These are phyloP conservation scores for Poeciliopsis presidionis DNA, from an alignment of 2,797 vertebrate species.

Conservation along the genomic window DNA sequence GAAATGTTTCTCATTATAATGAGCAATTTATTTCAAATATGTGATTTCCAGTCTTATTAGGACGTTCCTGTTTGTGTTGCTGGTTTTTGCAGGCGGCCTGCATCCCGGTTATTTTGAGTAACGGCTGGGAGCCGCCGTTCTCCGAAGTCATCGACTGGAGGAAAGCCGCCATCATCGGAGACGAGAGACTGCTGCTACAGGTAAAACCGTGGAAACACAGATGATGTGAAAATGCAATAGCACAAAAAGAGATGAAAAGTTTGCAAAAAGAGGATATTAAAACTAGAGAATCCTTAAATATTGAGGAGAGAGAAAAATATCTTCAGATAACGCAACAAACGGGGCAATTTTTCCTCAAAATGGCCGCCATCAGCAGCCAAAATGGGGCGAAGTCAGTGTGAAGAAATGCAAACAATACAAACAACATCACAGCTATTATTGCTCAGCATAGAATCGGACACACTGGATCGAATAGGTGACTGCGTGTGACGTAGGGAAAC, in stretches of 20 bases:
- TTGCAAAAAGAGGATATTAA: neutral
- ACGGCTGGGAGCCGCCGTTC: conserved; percentile 86
- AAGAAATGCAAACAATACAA: conserved; percentile 25
- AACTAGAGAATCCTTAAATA: neutral
- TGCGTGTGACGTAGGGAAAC: too few relatives aligned
- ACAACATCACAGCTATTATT: conserved; percentile 18
- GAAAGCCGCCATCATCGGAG: conserved; percentile 82
- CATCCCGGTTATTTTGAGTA: conserved; percentile 84
- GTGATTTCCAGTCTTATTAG: conserved; percentile 4
- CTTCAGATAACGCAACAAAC: neutral
- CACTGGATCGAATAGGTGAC: too few relatives aligned
- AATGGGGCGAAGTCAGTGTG: conserved; percentile 24
- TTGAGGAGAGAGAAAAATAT: conserved; percentile 3
- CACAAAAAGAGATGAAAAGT: neutral
- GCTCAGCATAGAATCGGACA: too few relatives aligned
- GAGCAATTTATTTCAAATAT: neutral
- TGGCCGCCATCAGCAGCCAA: conserved; percentile 14
- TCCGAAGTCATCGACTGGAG: conserved; percentile 87
- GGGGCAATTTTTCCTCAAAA: neutral
- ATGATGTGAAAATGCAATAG: neutral
- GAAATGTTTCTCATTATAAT: neutral
- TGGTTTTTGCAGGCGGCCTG: conserved; percentile 78
- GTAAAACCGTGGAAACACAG: conserved; percentile 44
- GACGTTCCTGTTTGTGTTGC: neutral
- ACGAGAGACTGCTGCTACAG: conserved; percentile 84